Conservation (phyloP, 1,140 invertebrate species). For the Drosophila eugracilis region DNA sequence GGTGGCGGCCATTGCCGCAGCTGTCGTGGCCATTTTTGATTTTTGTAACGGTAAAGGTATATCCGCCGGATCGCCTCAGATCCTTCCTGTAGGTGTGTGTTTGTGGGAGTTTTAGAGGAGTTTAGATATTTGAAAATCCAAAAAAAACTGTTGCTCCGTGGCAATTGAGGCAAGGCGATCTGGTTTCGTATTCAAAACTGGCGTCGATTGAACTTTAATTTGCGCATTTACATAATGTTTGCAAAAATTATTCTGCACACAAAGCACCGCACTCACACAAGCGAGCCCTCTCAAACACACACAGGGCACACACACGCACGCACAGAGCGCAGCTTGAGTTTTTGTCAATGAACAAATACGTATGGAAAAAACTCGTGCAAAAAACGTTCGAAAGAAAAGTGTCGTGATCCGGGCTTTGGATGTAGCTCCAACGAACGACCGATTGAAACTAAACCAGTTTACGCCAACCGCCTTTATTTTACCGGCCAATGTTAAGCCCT, state of each 20-base stretch:
- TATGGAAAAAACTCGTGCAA: conserved; percentile 83
- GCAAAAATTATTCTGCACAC: conserved; percentile 73
- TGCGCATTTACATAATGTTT: conserved; percentile 72
- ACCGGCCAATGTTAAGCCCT: conserved; percentile 24
- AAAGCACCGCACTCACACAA: conserved; percentile 55
- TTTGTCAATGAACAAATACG: conserved; percentile 84
- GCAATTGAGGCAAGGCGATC: conserved; percentile 41
- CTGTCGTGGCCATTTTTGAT: conserved; percentile 70
- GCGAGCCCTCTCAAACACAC: conserved; percentile 26
- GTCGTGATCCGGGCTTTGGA: conserved; percentile 21
- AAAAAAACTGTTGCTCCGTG: conserved; percentile 42
- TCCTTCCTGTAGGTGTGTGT: conserved; percentile 5
- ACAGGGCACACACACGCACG: conserved; percentile 43
- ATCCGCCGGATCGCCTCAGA: conserved; percentile 17
- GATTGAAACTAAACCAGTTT: conserved; percentile 68
- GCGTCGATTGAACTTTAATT: conserved; percentile 67
- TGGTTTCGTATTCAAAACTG: conserved; percentile 39
- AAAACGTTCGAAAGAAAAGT: conserved; percentile 56
- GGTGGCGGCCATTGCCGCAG: conserved; percentile 92
- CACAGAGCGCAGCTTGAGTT: conserved; percentile 71
- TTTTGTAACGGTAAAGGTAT: conserved; percentile 54
- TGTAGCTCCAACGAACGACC: conserved; percentile 42
- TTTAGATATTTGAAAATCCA: neutral
- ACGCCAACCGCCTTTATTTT: conserved; percentile 13
- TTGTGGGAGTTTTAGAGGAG: neutral